Evolutionary conservation across 2,113 vertebrate genomes (phyloP), one percentile per base, ranked within the genome.

Genomic region (Paratilapia polleni): DNA sequence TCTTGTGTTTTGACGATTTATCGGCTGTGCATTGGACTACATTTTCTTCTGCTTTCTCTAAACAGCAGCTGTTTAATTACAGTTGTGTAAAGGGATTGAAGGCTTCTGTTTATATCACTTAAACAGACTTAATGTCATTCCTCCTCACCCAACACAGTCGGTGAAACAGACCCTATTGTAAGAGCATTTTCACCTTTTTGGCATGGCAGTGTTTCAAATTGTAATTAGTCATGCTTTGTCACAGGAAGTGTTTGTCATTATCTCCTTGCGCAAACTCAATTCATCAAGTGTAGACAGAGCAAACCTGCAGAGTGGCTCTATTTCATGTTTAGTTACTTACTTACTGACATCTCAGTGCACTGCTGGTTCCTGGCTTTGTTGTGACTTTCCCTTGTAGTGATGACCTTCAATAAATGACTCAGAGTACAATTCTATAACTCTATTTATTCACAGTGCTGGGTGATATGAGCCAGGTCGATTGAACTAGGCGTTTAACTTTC

Each of bases 211-310:
- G 1, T 77, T 87, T 78, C 43, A 75, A 66, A 78, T 81, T 20
- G 5, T 68, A 56, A 84, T 90, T 81, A 43, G 84, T 88, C 87
- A 85, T 79, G 68, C 73, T 89, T 63, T 56, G 64, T 88, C 61
- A 80, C 78, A 66, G 78, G 59, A 88, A 81, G 14, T 4, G 22
- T 76, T 82, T 88, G 49, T 88, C 82, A 87, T 88, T 63, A 83
- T 28, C 17, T 52, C 28, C 73, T 57, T 85, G 77, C 68, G 36
- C 57, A 83, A 66, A 78, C 87, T 87, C 61, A 76, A 74, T 92
- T 89, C 56, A 22, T 83, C 47, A 58, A 62, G 43, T 78, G 34
- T 9, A 3, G 54, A 36, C 5, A 1, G 78, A 80, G 60, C 14
- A 26, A 76, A 64, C 56, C 28, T 1, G 14, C 70, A 36, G 43